Base-by-base conservation (phyloP, 2,888 invertebrate species). In the Cheilosia pagana region DNA sequence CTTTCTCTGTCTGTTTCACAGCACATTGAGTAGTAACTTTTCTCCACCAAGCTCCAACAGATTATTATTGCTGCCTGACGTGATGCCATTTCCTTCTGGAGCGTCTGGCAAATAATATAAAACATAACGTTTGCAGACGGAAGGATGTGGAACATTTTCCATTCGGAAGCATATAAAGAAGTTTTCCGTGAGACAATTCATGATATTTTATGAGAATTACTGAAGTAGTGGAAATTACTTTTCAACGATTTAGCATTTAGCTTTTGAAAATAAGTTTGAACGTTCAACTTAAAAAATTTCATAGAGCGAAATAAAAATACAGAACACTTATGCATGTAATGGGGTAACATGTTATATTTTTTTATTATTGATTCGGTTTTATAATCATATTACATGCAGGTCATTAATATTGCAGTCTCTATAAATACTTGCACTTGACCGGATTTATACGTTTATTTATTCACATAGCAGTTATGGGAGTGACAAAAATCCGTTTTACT, bases 1-100 rank as follows among this genome's bases (percentile, higher is more conserved):
- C 57, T 68, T 35, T 68, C 25, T 19, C 28, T 55, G 53, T 16
- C 68, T 28, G 45, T 28, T 55, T 67, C 35, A 28, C 28, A 43
- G 57, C 57, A 55, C 68, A 68, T 68, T 16, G 57, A 57, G 57
- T 68, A 55, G 55, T 57, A 68, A 68, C 68, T 57, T 45, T 57
- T 48, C 43, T 48, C 43, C 55, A n/a, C 35, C 53, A 6, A 31
- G 28, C 50, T 16, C 23, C 25, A 21, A 25, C 25, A 60, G 2
- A 39, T 43, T 23, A 25, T 25, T 25, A 43, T 43, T 60, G 16
- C 43, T 16, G 7, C 25, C 43, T 25, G 23, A 43, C 25, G 25
- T 23, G 43, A 60, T n/a, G 41, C n/a, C 16, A 16, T 43, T 25
- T 57, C 39, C 12, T 8, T 8, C 41, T 25, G 21, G 8, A 25